Evolutionary conservation across 2,888 invertebrate genomes (phyloP), one percentile per base, ranked within the genome.

Genomic region (Dryadula phaetusa): DNA sequence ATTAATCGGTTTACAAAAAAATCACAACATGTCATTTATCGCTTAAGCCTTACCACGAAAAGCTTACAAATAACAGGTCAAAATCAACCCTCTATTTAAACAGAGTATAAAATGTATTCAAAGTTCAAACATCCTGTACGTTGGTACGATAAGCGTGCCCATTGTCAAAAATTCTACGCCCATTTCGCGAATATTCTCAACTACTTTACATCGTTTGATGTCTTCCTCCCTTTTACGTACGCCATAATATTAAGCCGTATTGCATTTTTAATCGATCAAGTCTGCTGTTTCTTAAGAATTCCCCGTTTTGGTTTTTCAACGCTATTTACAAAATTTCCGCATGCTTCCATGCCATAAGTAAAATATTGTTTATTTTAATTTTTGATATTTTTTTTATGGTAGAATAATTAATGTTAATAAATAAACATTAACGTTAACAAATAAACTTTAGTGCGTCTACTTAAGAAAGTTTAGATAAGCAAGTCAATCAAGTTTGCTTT

Each of bases 91-190:
- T 64, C 47, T 67, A 63, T 69, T 67, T 58, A 37, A 67, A 63
- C 52, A 63, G 63, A 58, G 58, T 49, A 67, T 63, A 56, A 56
- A 56, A 40, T 56, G 7, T 56, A 62, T 62, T 56, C 56, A 25
- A 56, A 56, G 66, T 67, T 56, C 56, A 67, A 67, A 67, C 63
- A 67, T 60, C 63, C 63, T 63, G 63, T 63, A 37, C 42, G 53
- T 1, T 18, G 28, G 61, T 44, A 47, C 61, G 70, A 67, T 70
- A 70, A 70, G 62, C 67, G 61, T 37, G 62, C 20, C 67, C 56
- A 67, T 70, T 67, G 67, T 67, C 64, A 53, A 70, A 70, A 70
- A 67, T 64, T 64, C 49, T 56, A 58, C 70, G 64, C 37, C 37
- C 44, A 52, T 67, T 70, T 67, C 40, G 64, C 62, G 56, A 56